phyloP scores from a whole-genome alignment of 2,113 vertebrate genomes.

The Zosterops hypoxanthus region DNA sequence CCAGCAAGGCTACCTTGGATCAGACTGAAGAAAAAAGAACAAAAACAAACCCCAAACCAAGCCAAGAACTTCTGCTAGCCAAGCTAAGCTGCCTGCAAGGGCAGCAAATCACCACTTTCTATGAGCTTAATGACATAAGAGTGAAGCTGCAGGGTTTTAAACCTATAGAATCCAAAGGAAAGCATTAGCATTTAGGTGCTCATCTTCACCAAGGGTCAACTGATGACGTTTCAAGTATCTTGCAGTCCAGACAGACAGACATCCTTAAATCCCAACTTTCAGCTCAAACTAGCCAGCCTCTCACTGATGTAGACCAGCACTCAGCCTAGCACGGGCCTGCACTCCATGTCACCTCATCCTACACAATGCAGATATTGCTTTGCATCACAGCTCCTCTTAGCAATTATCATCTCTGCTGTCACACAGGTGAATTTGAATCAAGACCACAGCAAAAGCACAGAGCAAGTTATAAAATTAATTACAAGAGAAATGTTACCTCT shows the following conservation, averaged over 20 bases:
- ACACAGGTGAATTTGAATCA: not conserved
- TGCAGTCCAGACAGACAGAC: not conserved
- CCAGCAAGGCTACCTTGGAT: not conserved
- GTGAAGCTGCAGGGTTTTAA: not conserved
- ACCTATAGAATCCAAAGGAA: not conserved
- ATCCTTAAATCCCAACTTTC: not conserved
- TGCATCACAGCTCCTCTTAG: not conserved
- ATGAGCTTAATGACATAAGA: not conserved
- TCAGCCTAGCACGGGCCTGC: not conserved
- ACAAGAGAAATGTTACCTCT: not conserved
- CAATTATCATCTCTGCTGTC: not conserved
- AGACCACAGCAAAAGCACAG: not conserved
- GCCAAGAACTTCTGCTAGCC: not conserved
- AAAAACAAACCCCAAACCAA: too few species aligned
- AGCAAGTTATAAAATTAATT: not conserved
- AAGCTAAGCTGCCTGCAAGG: not conserved
- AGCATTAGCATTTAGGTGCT: not conserved
- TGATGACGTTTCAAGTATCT: not conserved
- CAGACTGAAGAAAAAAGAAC: not conserved
- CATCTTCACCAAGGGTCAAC: not conserved
- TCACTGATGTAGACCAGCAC: fast-evolving
- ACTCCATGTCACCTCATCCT: fast-evolving
- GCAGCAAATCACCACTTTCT: not conserved
- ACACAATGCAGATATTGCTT: not conserved
- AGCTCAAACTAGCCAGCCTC: not conserved